Percentiles rank a stretch among this genome's conserved stretches.
Conservation (phyloP, 23 tunicate species). For the Halocynthia roretzi region DNA sequence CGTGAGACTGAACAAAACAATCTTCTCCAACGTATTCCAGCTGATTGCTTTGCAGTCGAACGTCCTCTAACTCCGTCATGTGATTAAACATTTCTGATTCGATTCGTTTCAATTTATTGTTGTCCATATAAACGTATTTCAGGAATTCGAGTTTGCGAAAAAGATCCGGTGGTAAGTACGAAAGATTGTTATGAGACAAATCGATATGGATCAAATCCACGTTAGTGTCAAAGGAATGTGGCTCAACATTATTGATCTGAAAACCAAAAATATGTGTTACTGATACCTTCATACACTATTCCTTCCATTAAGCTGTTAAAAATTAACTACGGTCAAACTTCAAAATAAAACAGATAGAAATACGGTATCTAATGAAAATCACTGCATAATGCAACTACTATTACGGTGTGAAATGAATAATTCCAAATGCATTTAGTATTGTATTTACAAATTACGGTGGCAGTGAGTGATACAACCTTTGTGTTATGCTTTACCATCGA, state of each 20-base stretch:
- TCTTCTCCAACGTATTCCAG: neutral
- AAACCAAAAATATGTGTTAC: neutral
- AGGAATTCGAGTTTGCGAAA: neutral
- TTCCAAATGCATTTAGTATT: no score
- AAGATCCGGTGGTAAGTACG: neutral
- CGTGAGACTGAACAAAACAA: neutral
- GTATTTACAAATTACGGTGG: no score
- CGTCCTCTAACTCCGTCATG: neutral
- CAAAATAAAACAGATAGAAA: no score
- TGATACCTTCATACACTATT: neutral
- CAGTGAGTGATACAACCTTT: no score
- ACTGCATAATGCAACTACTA: no score
- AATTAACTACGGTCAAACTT: no score
- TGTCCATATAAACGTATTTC: neutral
- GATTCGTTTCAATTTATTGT: neutral
- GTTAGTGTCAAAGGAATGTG: neutral
- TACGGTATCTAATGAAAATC: no score
- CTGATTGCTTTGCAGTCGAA: neutral
- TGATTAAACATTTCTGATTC: slow-evolving; percentile 2
- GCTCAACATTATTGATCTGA: neutral
- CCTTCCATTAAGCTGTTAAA: neutral
- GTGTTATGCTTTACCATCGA: no score
- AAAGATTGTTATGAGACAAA: neutral
- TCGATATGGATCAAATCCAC: neutral
- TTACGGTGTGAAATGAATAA: no score